Base-by-base conservation (phyloP, 23 tunicate genomes). In the Phallusia fumigata region DNA sequence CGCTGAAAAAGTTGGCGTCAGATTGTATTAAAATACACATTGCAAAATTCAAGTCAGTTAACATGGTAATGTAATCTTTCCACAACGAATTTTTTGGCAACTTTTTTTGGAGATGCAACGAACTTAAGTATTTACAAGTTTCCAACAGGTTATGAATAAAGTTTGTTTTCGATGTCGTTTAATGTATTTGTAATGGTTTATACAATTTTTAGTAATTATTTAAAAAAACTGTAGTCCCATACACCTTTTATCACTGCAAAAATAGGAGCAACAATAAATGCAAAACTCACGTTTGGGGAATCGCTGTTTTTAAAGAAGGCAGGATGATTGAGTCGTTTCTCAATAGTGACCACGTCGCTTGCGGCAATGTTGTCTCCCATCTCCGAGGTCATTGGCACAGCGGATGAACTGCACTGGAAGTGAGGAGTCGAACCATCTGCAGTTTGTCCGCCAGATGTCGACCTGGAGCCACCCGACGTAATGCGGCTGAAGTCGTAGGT, bases 291-390 rank as follows among this genome's bases (percentile, higher is more conserved):
- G 44, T 83, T 83, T 10, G 93, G 93, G 0, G 87, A 82, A 36
- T 33, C 65, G 10, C 73, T 30, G 69, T 69, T 84, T 19, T 0
- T 64, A 34, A 65, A 30, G 78, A 33, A 33, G 35, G 78, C 44
- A 30, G 64, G 86, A 83, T 80, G 95, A 65, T 90, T 90, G 32
- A 90, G 51, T 82, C 83, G 74, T 65, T 78, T 86, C 75, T 81
- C 86, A 19, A 90, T 90, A 31, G 95, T 77, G 16, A 90, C 95
- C 87, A 90, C 82, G 40, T 90, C 95, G 79, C 82, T 80, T 0
- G 85, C 82, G 32, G 95, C 95, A 22, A 90, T 82, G 79, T 86
- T 76, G 52, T 86, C 95, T 13, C 47, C 24, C 53, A 77, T 84
- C 33, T 84, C 88, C 8, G 34, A 51, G 35, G 35, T 32, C 76